Conservation (phyloP, 2,888 invertebrate species). For the Ganaspis brasiliensis region DNA sequence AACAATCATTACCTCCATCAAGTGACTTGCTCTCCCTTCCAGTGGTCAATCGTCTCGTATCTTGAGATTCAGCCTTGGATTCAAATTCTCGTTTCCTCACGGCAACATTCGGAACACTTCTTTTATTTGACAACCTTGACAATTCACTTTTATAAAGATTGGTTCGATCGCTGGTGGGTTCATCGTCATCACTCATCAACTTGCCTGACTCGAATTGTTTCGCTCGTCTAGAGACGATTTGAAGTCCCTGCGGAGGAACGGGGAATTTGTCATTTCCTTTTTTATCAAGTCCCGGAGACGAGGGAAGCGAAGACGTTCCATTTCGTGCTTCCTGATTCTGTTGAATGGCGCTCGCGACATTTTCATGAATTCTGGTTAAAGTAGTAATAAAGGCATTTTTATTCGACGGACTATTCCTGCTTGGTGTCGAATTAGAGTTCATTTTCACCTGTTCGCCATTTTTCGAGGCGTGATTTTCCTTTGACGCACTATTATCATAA, state of each 20-base stretch:
- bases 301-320: constrained; percentile 80
- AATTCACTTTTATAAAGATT: constrained; percentile 87
- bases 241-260: constrained; percentile 81
- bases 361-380: constrained; percentile 85
- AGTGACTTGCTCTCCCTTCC: constrained; percentile 83
- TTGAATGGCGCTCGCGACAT: constrained; percentile 76
- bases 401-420: constrained; percentile 50
- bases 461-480: constrained; percentile 53
- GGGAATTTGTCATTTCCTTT: constrained; percentile 73
- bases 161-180: constrained; percentile 84
- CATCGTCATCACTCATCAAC: constrained; percentile 82
- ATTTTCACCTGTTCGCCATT: constrained; percentile 31
- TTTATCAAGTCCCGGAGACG: constrained; percentile 78
- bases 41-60: constrained; percentile 78
- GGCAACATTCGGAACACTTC: constrained; percentile 89
- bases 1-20: constrained; percentile 81
- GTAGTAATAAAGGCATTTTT: constrained; percentile 83
- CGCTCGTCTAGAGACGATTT: constrained; percentile 88
- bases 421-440: constrained; percentile 10
- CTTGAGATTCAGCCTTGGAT: constrained; percentile 81
- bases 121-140: constrained; percentile 85
- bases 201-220: constrained; percentile 88
- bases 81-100: constrained; percentile 88
- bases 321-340: constrained; percentile 79
- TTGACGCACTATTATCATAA: constrained; percentile 53